Evolutionary conservation across 2,113 vertebrate species (phyloP), one percentile per base, ranked within the genome.

Genomic region (Oryzias melastigma): DNA sequence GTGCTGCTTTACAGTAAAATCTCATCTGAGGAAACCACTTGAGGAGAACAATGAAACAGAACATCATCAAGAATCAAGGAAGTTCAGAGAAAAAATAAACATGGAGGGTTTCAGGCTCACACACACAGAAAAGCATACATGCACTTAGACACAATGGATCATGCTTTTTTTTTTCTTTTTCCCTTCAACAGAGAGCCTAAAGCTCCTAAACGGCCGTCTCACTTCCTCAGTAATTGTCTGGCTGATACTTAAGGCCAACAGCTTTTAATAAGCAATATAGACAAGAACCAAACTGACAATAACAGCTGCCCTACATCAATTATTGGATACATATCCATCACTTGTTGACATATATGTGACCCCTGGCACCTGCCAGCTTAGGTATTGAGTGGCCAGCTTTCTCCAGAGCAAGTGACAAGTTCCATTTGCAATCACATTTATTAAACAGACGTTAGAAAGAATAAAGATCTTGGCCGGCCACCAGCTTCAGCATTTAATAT

Each of bases 241-340:
- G 81, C 77, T 90, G 87, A 88, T 91, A 90, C 87, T 92, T 91
- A 92, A 92, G 85, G 81, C 90, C 89, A 91, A 88, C 86, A 90
- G 89, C 90, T 90, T 90, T 91, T 91, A 92, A 93, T 91, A 93
- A 90, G 91, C 91, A 90, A 92, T 90, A 91, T 86, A 90, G 88
- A 85, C 88, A 74, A 81, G 83, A 91, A 89, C 85, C 88, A 91
- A 89, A 90, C 85, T 90, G 90, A 91, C 88, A 91, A 91, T 91
- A 91, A 88, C 88, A 82, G 86, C 87, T 80, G 87, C 85, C 90
- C 90, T 89, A 91, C 90, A 91, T 92, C 89, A 88, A 90, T 94
- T 95, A 93, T 92, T 87, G 94, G 91, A 85, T 93, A 94, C 88
- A 92, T 94, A 96, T 97, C 94, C 94, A 96, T 97, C 95, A 95